Evolutionary conservation across 1,140 invertebrate genomes (phyloP).

Genomic region (Drosophila micromelanica): DNA sequence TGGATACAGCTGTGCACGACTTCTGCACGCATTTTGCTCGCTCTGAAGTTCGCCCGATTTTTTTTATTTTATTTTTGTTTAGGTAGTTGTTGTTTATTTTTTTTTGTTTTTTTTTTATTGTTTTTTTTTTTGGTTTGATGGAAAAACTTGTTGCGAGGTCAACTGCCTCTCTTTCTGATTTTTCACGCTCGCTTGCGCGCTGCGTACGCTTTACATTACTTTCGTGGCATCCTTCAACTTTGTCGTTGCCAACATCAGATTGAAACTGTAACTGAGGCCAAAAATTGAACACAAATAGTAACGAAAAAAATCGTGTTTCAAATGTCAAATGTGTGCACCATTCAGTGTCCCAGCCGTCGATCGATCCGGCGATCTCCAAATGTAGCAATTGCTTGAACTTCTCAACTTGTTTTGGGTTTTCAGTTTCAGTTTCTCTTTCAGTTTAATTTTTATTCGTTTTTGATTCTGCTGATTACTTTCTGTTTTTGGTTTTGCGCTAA

Average conservation of each 20-base stretch:
- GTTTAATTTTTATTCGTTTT: slow-evolving; percentile 28
- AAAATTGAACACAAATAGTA: slow-evolving; percentile 60
- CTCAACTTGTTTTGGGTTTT: slow-evolving; percentile 36
- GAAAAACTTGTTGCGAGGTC: slow-evolving; percentile 78
- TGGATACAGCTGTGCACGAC: slow-evolving; percentile 46
- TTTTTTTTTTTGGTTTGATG: slow-evolving; percentile 26
- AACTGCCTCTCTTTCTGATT: slow-evolving; percentile 77
- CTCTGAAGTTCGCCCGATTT: slow-evolving; percentile 61
- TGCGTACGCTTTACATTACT: slow-evolving; percentile 67
- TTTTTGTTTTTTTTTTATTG: slow-evolving; percentile 20
- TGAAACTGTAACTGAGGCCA: slow-evolving; percentile 48
- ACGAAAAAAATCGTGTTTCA: slow-evolving; percentile 68
- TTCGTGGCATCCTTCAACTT: slow-evolving; percentile 77
- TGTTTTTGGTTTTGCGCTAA: slow-evolving; percentile 41
- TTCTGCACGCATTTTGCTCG: slow-evolving; percentile 73
- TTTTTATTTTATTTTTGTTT: slow-evolving; percentile 14
- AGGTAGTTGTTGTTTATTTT: slow-evolving; percentile 28
- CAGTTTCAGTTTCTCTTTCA: slow-evolving; percentile 13
- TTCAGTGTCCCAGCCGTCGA: slow-evolving; percentile 27
- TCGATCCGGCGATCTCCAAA: slow-evolving; percentile 47
- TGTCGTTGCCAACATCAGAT: slow-evolving; percentile 30
- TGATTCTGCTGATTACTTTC: slow-evolving; percentile 38
- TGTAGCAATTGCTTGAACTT: slow-evolving; percentile 70
- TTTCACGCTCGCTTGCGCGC: slow-evolving; percentile 57
- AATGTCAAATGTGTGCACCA: slow-evolving; percentile 67